Percentiles rank a stretch among this genome's conserved stretches.
phyloP scores from a whole-genome alignment of 2,888 invertebrate genomes.

The Aphidoletes aphidimyza region DNA sequence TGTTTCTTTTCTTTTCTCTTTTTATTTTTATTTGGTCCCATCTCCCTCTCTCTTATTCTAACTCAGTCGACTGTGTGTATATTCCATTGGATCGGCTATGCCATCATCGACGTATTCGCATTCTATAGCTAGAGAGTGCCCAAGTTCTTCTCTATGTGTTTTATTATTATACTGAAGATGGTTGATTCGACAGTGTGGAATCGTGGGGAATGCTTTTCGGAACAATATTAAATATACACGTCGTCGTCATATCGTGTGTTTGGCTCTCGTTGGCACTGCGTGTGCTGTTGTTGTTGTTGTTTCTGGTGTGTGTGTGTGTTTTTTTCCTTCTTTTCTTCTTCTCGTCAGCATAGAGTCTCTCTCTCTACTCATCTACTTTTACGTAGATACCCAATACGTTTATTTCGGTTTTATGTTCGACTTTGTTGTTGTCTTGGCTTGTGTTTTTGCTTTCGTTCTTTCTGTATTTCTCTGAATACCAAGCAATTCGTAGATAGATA shows the following conservation, averaged over 20 bases:
- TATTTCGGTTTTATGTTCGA: slow-evolving; percentile 43
- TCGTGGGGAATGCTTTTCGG: slow-evolving; percentile 40
- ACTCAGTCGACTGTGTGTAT: no score
- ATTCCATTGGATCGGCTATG: no score
- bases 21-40: no score
- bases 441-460: slow-evolving; percentile 45
- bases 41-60: no score
- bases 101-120: no score
- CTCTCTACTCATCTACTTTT: slow-evolving; percentile 19
- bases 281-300: no score
- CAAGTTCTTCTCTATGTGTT: slow-evolving; percentile 23
- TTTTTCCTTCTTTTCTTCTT: no score
- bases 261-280: not conserved
- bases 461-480: slow-evolving; percentile 4
- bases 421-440: slow-evolving; percentile 46
- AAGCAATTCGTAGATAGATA: slow-evolving; percentile 36
- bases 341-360: slow-evolving; percentile 37
- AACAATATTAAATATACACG: slow-evolving; percentile 51
- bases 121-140: no score
- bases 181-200: slow-evolving; percentile 9
- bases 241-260: not conserved
- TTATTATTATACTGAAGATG: slow-evolving; percentile 30
- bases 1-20: no score
- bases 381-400: slow-evolving; percentile 48
- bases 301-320: no score